These are phyloP conservation scores for Echinarachnius parma DNA, from an alignment of 53 echinoderm and acorn worm genomes.

Conservation along the genomic window DNA sequence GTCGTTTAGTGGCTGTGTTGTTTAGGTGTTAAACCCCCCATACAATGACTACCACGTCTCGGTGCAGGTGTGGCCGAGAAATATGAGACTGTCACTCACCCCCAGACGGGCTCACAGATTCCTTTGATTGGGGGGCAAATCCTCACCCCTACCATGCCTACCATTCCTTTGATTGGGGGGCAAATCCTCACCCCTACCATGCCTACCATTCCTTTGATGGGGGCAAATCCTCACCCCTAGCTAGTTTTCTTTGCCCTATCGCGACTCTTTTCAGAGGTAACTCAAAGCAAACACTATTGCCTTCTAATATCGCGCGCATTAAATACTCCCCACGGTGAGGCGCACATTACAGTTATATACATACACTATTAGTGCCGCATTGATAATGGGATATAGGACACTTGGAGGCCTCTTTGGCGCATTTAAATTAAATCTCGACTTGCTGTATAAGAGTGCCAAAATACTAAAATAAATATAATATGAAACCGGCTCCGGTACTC, in stretches of 20 bases:
- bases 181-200: constrained; percentile 19
- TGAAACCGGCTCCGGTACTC: constrained; percentile 50
- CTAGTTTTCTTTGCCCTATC: constrained; percentile 28
- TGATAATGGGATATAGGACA: constrained; percentile 35
- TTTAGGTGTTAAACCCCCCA: constrained; percentile 48
- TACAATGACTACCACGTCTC: constrained; percentile 27
- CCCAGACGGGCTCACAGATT: constrained; percentile 1
- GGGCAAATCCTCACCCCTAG: constrained; percentile 20
- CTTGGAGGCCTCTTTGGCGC: constrained; percentile 28
- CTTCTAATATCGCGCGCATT: constrained; percentile 28
- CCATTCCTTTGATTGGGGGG: constrained; percentile 1
- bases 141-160: constrained; percentile 22
- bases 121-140: constrained; percentile 15
- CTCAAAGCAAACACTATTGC: constrained; percentile 35
- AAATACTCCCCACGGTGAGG: constrained; percentile 29
- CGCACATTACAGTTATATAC: constrained; percentile 28
- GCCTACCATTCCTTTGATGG: constrained; percentile 12
- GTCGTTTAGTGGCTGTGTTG: constrained; percentile 37
- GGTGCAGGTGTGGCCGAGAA: constrained; percentile 34
- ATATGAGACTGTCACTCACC: constrained; percentile 40
- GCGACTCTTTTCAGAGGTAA: constrained; percentile 28
- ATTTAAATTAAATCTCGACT: constrained; percentile 50
- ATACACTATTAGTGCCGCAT: constrained; percentile 28
- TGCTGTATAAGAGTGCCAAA: constrained; percentile 38
- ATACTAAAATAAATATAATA: constrained; percentile 53